Conservation (phyloP, 2,113 vertebrate genomes). For the Brienomyrus brachyistius region DNA sequence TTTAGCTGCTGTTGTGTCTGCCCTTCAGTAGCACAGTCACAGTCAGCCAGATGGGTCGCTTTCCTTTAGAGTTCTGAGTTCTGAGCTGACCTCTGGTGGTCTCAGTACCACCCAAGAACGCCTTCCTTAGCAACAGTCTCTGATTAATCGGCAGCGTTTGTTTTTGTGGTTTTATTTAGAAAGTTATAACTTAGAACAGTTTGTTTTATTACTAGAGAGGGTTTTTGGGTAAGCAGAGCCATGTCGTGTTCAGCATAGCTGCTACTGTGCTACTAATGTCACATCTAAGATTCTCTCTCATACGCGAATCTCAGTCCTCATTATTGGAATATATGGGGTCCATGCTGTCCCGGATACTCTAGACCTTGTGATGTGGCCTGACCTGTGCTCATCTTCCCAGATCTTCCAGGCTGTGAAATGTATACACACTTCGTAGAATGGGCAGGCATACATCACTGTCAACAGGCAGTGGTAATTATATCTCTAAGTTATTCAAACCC, state of each 20-base stretch:
- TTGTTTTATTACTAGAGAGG: background rate
- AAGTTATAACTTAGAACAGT: background rate
- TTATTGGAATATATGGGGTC: background rate
- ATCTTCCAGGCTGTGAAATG: background rate
- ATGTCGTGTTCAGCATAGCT: background rate
- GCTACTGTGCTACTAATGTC: background rate
- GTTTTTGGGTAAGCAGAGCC: background rate
- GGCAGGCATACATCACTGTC: conserved; percentile 1
- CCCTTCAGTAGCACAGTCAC: conserved; percentile 26
- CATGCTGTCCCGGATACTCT: no score
- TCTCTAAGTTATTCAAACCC: background rate
- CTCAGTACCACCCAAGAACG: background rate
- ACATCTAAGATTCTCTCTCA: background rate
- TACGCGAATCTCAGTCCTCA: background rate
- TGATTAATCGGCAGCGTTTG: background rate
- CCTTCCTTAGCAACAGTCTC: background rate
- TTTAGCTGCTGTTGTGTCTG: conserved; percentile 14
- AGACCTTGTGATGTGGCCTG: background rate
- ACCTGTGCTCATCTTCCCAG: background rate
- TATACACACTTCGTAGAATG: background rate
- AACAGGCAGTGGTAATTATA: background rate
- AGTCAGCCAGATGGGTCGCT: conserved; percentile 43
- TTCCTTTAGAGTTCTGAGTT: conserved; percentile 39
- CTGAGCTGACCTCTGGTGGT: conserved; percentile 7
- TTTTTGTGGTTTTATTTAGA: background rate